Conservation (phyloP, 2,888 invertebrate genomes). For the Gasteruption jaculator region DNA sequence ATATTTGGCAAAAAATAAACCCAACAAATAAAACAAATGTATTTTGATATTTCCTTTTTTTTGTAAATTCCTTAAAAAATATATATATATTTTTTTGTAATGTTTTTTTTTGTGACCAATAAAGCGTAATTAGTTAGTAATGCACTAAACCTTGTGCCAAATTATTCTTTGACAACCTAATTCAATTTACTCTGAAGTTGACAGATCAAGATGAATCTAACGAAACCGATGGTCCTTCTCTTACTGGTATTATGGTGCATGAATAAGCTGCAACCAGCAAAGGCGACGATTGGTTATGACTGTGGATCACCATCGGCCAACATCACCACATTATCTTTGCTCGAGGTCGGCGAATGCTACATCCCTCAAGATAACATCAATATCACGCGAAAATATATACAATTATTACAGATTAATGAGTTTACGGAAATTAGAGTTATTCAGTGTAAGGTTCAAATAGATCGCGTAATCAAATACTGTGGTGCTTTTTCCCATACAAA, state of each 20-base stretch:
- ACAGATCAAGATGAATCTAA: no score
- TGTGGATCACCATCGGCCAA: conserved; percentile 12
- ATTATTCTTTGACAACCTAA: no score
- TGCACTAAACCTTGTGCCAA: no score
- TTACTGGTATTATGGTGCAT: no score
- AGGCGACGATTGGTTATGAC: conserved; percentile 15
- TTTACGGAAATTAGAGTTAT: conserved; percentile 6
- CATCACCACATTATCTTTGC: conserved; percentile 13
- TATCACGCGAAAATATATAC: conserved; percentile 2
- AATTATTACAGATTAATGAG: conserved; percentile 14
- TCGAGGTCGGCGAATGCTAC: conserved; percentile 17
- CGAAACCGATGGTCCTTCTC: no score
- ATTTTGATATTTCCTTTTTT: not conserved
- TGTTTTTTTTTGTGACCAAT: no score
- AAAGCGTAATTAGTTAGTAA: no score
- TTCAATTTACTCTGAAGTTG: no score
- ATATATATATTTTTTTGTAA: no score
- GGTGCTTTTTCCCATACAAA: conserved; percentile 6
- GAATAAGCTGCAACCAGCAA: no score
- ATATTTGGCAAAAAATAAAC: not conserved
- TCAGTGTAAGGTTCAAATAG: conserved; percentile 17
- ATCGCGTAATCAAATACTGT: conserved; percentile 6
- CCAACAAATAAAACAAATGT: not conserved
- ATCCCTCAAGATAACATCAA: conserved; percentile 7
- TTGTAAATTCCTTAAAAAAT: no score